Base-by-base conservation (phyloP, 2,113 vertebrate species). In the Brachypteracias leptosomus region DNA sequence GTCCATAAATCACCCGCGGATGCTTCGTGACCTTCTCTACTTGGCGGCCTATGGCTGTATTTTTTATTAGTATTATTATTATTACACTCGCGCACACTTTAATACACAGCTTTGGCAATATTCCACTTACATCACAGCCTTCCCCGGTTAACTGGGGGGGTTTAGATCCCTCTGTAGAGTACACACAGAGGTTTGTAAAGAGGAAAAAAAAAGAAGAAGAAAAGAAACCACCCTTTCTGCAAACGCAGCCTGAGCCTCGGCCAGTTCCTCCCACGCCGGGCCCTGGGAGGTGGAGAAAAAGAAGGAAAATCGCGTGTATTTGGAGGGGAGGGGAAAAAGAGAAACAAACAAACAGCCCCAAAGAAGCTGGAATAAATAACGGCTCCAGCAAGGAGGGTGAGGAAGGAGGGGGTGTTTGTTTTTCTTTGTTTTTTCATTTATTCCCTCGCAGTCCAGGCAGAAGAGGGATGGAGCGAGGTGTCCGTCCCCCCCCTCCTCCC, bases 1-100 rank as follows among this genome's bases (percentile, higher is more conserved):
- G 97, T 88, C 89, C 98, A 98, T 98, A 98, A 98, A 99, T 99
- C 98, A 98, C 67, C 82, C 49, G 52, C 97, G 88, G 91, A 97
- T 97, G 97, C 97, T 97, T 96, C 97, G 94, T 96, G 97, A 98
- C 98, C 98, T 96, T 90, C 90, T 82, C 94, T 70, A 95, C 94
- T 89, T 90, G 94, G 91, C 92, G 97, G 96, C 97, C 95, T 96
- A 80, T 95, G 89, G 96, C 97, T 96, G 97, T 51, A 57, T 91
- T 77, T 91, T 96, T 70, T 93, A 89, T 77, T 94, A 57, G 74
- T 96, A 97, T 98, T 98, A 98, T 98, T 98, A 98, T 98, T 98
- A 96, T 98, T 97, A 96, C 97, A 95, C 59, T 93, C 70, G 66
- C 73, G 85, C 97, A 94, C 97, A 21, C 55, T 76, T 89, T 91